Percentiles rank a stretch among this genome's conserved stretches.
Conservation (phyloP, 2,888 invertebrate genomes). For the Limnephilus marmoratus region DNA sequence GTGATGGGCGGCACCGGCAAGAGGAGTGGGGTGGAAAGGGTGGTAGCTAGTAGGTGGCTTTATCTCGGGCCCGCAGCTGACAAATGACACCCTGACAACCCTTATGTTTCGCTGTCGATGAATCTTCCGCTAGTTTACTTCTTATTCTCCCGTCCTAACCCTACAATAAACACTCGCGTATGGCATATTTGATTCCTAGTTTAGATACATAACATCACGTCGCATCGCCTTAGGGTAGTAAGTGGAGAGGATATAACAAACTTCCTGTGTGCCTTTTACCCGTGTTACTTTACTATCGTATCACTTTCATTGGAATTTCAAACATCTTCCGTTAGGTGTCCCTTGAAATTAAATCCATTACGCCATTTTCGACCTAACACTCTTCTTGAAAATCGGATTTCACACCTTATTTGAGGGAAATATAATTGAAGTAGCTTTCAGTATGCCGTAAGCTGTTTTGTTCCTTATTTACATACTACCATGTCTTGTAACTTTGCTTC, state of each 20-base stretch:
- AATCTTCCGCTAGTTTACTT: slow-evolving; percentile 55
- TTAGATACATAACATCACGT: neutral
- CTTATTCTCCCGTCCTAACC: slow-evolving; percentile 30
- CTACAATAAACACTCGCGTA: slow-evolving; percentile 13
- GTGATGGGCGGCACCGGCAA: neutral
- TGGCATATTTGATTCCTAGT: neutral
- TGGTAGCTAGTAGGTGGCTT: slow-evolving; percentile 32
- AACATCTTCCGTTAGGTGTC: neutral
- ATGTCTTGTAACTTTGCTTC: neutral
- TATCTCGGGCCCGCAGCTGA: slow-evolving; percentile 59
- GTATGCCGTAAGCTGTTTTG: neutral
- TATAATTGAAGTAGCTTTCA: neutral
- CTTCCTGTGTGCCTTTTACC: neutral
- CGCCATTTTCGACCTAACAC: neutral
- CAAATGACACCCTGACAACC: slow-evolving; percentile 55
- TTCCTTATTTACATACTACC: neutral
- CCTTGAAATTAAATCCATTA: neutral
- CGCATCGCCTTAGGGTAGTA: neutral
- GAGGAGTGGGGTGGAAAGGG: neutral
- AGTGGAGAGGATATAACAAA: neutral
- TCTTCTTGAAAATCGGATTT: neutral
- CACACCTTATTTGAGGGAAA: too few species aligned
- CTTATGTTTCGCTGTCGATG: slow-evolving; percentile 59
- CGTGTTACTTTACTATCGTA: neutral
- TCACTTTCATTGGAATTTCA: neutral